A percentile compares a stretch with the other conserved stretches of the same genome.
phyloP scores from a whole-genome alignment of 2,797 vertebrate species.

The Ptychadena robeensis region DNA sequence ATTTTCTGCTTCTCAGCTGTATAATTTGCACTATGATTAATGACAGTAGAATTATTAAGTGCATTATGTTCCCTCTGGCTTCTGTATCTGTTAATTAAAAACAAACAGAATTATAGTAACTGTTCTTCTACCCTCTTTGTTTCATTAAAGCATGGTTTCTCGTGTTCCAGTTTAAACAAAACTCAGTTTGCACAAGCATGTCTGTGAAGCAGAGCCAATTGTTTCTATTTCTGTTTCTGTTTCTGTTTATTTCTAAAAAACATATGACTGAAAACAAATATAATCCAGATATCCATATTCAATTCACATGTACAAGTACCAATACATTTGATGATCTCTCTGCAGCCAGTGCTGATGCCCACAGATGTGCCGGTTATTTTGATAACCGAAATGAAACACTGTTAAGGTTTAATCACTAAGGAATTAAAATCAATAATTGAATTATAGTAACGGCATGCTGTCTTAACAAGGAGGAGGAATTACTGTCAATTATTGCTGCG shows the following conservation, averaged over 20 bases:
- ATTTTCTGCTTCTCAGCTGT: not conserved
- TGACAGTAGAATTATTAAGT: constrained; percentile 5
- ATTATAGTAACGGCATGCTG: no score
- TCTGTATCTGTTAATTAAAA: constrained; percentile 42
- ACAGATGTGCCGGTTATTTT: no score
- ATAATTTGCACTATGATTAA: constrained; percentile 19
- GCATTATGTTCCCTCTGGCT: constrained; percentile 31
- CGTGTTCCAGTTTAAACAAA: constrained; percentile 15
- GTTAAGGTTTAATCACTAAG: no score
- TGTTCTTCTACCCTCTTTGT: not conserved
- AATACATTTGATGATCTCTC: no score
- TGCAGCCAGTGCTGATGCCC: not conserved
- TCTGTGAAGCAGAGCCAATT: not conserved
- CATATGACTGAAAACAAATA: not conserved
- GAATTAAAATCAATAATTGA: no score
- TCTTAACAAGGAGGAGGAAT: no score
- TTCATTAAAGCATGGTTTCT: not conserved
- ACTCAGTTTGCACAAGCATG: constrained; percentile 2
- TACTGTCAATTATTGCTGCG: no score
- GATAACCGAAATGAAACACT: no score
- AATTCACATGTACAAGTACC: not conserved
- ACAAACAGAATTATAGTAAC: constrained; percentile 22
- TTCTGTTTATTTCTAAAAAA: not conserved
- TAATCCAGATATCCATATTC: not conserved
- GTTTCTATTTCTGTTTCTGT: no score